Percentiles rank a stretch among this genome's conserved stretches.
Evolutionary conservation across 2,888 invertebrate genomes (phyloP).

Genomic region (Hemicrepidius hirtus): DNA sequence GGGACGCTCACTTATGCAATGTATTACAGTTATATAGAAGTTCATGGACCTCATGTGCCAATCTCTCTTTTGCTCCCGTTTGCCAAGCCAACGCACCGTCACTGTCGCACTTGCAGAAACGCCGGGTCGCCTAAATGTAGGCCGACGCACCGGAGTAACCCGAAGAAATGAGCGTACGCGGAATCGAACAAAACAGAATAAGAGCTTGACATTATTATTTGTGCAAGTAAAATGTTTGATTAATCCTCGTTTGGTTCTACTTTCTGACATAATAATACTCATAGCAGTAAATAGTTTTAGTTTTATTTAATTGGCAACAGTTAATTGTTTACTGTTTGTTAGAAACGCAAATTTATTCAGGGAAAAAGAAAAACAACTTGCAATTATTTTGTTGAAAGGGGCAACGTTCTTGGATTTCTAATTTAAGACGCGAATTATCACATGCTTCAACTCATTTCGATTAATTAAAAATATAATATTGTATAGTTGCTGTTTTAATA

Average conservation of each 20-base stretch:
- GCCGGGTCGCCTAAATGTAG: conserved; percentile 61
- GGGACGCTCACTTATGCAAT: conserved; percentile 66
- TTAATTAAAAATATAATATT: too few species aligned
- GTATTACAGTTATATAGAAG: conserved; percentile 65
- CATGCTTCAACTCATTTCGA: too few species aligned
- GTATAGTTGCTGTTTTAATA: too few species aligned
- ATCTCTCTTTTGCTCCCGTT: conserved; percentile 55
- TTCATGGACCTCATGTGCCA: conserved; percentile 62
- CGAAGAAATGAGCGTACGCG: conserved; percentile 67
- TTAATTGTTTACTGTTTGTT: conserved; percentile 12
- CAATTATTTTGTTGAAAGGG: conserved; percentile 13
- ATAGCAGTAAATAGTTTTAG: conserved; percentile 9
- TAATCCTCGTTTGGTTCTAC: conserved; percentile 32
- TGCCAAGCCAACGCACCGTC: conserved; percentile 40
- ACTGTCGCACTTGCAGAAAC: conserved; percentile 57
- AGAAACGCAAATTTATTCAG: conserved; percentile 23
- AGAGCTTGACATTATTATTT: conserved; percentile 49
- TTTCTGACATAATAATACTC: conserved; percentile 32
- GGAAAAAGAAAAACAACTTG: conserved; percentile 15
- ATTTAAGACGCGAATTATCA: too few species aligned
- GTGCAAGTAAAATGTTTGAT: conserved; percentile 38
- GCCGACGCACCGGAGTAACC: conserved; percentile 66
- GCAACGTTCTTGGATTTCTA: not conserved
- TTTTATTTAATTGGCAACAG: conserved; percentile 26
- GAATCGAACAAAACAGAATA: conserved; percentile 59